Conservation (phyloP, 2,113 vertebrate species). For the Anhinga rufa region DNA sequence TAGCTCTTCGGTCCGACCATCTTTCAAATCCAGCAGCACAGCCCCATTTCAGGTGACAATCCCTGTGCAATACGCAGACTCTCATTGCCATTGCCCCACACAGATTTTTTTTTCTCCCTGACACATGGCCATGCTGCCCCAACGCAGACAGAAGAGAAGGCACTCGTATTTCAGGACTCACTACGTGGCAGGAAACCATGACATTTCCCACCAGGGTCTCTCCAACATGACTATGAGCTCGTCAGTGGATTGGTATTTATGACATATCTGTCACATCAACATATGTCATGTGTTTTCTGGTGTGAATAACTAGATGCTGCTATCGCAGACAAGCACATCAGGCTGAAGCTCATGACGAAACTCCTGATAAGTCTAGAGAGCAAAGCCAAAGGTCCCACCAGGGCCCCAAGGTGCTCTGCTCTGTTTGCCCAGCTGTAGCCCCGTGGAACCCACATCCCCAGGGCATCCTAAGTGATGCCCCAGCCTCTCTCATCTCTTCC, state of each 20-base stretch:
- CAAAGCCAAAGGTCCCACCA: not conserved
- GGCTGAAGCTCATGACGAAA: not conserved
- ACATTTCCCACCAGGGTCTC: not conserved
- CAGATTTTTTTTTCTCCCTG: not conserved
- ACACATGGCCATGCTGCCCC: not conserved
- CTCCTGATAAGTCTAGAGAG: not conserved
- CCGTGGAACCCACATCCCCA: accelerated
- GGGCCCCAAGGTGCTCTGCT: not conserved
- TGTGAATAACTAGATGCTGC: not conserved
- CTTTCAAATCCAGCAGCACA: not conserved
- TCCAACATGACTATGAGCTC: not conserved
- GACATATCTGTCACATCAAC: not conserved
- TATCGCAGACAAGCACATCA: not conserved
- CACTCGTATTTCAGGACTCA: not conserved
- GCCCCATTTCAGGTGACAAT: not conserved
- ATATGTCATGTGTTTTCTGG: not conserved
- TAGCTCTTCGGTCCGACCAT: not conserved
- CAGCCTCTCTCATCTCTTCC: not conserved
- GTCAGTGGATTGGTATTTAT: not conserved
- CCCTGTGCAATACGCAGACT: not conserved
- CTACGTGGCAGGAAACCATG: not conserved
- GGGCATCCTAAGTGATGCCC: not conserved
- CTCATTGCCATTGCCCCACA: accelerated
- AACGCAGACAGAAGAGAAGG: not conserved
- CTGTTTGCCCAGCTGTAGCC: not conserved